These are phyloP conservation scores for Gymnothorax javanicus DNA, from an alignment of 2,797 vertebrate genomes.

Conservation along the genomic window DNA sequence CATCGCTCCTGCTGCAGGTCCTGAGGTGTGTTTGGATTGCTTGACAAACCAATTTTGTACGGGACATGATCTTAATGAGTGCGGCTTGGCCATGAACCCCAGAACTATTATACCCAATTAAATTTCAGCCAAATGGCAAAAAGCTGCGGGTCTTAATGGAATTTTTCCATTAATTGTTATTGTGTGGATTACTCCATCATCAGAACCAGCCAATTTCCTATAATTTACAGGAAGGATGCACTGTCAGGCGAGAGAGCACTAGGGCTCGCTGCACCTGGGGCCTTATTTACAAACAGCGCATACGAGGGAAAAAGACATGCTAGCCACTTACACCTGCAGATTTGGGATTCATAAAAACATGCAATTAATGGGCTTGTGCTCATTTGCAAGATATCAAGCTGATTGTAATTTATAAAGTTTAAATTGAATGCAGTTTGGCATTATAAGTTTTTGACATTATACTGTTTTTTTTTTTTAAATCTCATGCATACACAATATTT, in stretches of 20 bases:
- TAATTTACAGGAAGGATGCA: background rate
- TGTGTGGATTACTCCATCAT: background rate
- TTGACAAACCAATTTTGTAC: slow-evolving; percentile 13
- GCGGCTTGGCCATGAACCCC: slow-evolving; percentile 20
- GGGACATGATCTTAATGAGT: slow-evolving; percentile 22
- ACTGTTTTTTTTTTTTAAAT: too few relatives aligned
- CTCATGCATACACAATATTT: too few relatives aligned
- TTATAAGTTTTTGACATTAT: too few relatives aligned
- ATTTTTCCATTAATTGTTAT: slow-evolving; percentile 12
- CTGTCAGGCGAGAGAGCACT: background rate
- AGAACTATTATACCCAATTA: slow-evolving; percentile 32
- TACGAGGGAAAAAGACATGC: too few relatives aligned
- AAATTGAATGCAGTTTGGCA: too few relatives aligned
- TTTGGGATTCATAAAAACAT: too few relatives aligned
- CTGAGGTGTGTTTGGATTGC: background rate
- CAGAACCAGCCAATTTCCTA: slow-evolving; percentile 10
- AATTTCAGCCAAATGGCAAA: slow-evolving; percentile 34
- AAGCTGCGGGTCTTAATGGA: slow-evolving; percentile 27
- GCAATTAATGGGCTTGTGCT: too few relatives aligned
- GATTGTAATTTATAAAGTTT: too few relatives aligned
- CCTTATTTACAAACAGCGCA: too few relatives aligned
- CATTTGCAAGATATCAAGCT: too few relatives aligned
- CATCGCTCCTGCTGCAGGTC: background rate
- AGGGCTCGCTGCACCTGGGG: background rate
- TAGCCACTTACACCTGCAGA: too few relatives aligned